Evolutionary conservation across 1,140 invertebrate species (phyloP), one percentile per base, ranked within the genome.

Genomic region (Brachionus koreanus): DNA sequence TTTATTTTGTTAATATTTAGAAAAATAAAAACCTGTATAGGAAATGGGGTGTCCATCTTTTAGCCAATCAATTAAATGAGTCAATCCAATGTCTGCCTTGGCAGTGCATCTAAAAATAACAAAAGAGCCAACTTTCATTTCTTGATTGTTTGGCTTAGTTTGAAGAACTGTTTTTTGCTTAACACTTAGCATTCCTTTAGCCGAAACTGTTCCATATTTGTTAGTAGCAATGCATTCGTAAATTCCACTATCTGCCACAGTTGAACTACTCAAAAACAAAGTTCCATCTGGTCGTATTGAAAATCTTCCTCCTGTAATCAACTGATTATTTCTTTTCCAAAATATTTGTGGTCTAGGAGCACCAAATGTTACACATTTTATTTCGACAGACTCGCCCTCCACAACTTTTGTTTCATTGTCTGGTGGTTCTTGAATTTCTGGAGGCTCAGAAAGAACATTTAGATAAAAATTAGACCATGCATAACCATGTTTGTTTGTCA

Each of bases 381-480:
- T 63, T 13, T 33, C 39, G 7, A 83, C 35, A 43, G 37, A 25
- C 23, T 76, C 35, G 12, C 82, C 82, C 42, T 76, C 72, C 9
- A 83, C 82, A 9, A 75, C 69, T 65, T 75, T 75, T 33, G 42
- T 52, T 25, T 65, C 57, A 52, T 39, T 42, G 19, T 69, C 65
- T 25, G 82, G 82, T 12, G 42, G 42, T 35, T 72, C 43, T 69
- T 72, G 65, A 37, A 82, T 82, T 23, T 82, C 82, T n/a, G 82
- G 82, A 16, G 57, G 57, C 19, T 82, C 79, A 25, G 79, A 61
- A 84, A 96, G 89, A 6, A 99, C 97, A 89, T 99, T 99, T 5
- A 99, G 92, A 86, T 95, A 98, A 52, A 98, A 94, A 90, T 99
- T 96, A 86, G 95, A 95, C 89, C 97, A 99, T 12, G 98, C 94